Conservation (phyloP, 2,113 vertebrate genomes). For the Festucalex cinctus region DNA sequence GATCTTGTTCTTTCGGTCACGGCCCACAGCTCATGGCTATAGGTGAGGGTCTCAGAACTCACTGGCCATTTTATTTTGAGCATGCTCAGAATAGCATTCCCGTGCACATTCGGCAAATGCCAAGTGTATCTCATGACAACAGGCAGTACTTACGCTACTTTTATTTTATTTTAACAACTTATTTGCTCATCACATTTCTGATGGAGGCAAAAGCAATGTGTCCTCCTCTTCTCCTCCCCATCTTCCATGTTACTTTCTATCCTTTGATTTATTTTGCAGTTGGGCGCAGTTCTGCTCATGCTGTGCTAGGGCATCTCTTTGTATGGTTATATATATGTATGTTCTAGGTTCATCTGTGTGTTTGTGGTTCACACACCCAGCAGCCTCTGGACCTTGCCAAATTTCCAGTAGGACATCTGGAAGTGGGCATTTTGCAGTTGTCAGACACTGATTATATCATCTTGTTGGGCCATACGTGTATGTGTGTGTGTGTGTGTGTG, state of each 20-base stretch:
- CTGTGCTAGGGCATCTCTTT: constrained; percentile 62
- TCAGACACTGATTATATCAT: constrained; percentile 88
- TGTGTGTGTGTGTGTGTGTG: constrained; percentile 4
- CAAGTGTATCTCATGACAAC: constrained; percentile 60
- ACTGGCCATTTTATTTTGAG: too few species aligned
- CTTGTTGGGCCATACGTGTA: constrained; percentile 65
- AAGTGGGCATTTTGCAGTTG: constrained; percentile 84
- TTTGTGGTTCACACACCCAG: constrained; percentile 43
- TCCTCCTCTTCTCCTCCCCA: constrained; percentile 60
- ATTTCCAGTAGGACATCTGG: constrained; percentile 90
- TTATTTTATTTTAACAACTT: constrained; percentile 74
- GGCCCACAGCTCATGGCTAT: too few species aligned
- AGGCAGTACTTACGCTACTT: constrained; percentile 62
- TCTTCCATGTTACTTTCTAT: constrained; percentile 45
- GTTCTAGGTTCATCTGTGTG: constrained; percentile 35
- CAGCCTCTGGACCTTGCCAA: constrained; percentile 74
- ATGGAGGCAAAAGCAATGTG: constrained; percentile 68
- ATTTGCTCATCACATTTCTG: constrained; percentile 71
- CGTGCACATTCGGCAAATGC: too few species aligned
- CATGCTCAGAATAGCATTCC: too few species aligned
- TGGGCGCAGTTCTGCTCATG: constrained; percentile 65
- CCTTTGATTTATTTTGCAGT: constrained; percentile 77
- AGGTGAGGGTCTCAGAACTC: too few species aligned
- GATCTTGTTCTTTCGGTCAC: too few species aligned
- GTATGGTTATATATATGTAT: constrained; percentile 52